phyloP scores from a whole-genome alignment of 2,888 invertebrate genomes.

The Sipunculus nudus region DNA sequence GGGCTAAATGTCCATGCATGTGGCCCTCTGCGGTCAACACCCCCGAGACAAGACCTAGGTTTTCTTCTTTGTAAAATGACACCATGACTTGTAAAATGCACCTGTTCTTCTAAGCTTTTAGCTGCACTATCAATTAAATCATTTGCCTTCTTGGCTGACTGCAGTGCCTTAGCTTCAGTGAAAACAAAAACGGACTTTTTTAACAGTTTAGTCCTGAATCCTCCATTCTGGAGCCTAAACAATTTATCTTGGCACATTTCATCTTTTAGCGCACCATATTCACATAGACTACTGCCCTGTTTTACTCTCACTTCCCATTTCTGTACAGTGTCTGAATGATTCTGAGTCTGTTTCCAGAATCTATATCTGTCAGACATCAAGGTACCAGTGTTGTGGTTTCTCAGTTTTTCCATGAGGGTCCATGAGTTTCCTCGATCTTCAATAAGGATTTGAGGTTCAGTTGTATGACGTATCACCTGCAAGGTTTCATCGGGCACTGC shows the following conservation, averaged over 20 bases:
- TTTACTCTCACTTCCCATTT: neutral
- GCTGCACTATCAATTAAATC: neutral
- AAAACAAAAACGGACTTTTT: neutral
- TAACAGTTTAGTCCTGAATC: neutral
- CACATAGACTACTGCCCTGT: neutral
- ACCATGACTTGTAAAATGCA: too few relatives aligned
- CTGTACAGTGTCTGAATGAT: neutral
- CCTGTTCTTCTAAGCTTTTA: too few relatives aligned
- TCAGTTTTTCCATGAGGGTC: neutral
- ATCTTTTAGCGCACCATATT: neutral
- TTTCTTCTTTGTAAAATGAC: too few relatives aligned
- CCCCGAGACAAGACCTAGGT: too few relatives aligned
- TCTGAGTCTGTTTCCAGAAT: neutral
- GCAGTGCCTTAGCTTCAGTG: neutral
- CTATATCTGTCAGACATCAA: neutral
- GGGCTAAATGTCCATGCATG: neutral
- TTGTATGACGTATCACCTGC: conserved; percentile 2
- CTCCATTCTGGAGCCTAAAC: neutral
- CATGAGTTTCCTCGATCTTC: neutral
- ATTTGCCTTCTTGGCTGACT: neutral
- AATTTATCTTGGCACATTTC: conserved; percentile 5
- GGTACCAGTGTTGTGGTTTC: neutral
- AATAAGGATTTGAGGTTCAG: neutral
- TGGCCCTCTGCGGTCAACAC: too few relatives aligned
- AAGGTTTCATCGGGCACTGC: conserved; percentile 4